These are phyloP conservation scores for Morpho deidamia DNA, from an alignment of 2,888 invertebrate species.

Conservation along the genomic window DNA sequence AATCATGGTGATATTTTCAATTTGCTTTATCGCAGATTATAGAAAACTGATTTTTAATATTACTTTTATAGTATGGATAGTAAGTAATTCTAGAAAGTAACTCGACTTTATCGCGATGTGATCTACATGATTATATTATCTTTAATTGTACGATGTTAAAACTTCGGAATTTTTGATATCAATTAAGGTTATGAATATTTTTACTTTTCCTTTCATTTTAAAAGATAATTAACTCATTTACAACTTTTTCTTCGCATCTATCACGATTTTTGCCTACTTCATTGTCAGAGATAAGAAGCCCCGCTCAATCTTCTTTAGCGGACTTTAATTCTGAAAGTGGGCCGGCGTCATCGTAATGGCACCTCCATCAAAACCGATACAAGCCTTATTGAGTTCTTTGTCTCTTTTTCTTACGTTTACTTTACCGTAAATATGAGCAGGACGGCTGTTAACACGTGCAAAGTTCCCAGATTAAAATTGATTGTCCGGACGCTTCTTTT, in stretches of 20 bases:
- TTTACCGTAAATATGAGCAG: slow-evolving; percentile 27
- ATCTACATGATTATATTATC: too few relatives aligned
- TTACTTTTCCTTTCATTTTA: too few relatives aligned
- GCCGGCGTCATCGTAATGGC: slow-evolving; percentile 63
- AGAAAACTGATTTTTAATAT: too few relatives aligned
- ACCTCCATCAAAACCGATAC: slow-evolving; percentile 55
- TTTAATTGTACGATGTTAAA: too few relatives aligned
- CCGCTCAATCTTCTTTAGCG: slow-evolving; percentile 71
- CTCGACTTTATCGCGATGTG: too few relatives aligned
- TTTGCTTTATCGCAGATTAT: too few relatives aligned
- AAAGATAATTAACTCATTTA: slow-evolving; percentile 30
- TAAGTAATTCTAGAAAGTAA: too few relatives aligned
- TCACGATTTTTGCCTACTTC: slow-evolving; percentile 68
- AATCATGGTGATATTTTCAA: too few relatives aligned
- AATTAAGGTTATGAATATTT: too few relatives aligned
- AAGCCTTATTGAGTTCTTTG: slow-evolving; percentile 37
- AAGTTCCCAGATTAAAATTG: slow-evolving; percentile 73
- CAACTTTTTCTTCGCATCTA: slow-evolving; percentile 44
- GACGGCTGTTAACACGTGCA: slow-evolving; percentile 44
- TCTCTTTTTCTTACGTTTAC: slow-evolving; percentile 36
- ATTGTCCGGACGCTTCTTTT: slow-evolving; percentile 67
- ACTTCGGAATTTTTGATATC: too few relatives aligned
- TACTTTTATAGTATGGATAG: too few relatives aligned
- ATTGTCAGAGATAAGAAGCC: slow-evolving; percentile 64
- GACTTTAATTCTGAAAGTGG: slow-evolving; percentile 74